Base-by-base conservation (phyloP, 2,797 vertebrate genomes). In the Percopsis omiscomaycus region DNA sequence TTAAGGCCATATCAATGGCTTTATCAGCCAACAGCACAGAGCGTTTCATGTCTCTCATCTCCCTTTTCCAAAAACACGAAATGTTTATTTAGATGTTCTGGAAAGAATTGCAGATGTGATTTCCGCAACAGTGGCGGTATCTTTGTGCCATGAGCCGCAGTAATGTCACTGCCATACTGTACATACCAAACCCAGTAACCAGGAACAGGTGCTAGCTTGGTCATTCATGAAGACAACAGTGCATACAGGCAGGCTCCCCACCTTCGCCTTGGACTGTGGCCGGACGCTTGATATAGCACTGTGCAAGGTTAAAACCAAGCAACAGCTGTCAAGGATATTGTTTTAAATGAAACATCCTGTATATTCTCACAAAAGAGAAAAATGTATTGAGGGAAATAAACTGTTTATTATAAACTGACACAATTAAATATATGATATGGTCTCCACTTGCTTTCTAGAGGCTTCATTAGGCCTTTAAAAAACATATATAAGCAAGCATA, bases 21-120 rank as follows among this genome's bases (percentile, higher is more conserved):
- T 88, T 88, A 85, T 84, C 84, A 74, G 76, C 30, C 30, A 80
- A 83, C 80, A 86, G 81, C 77, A 81, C 66, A 64, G 64, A 59
- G 70, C 69, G 63, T 62, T 78, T 63, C 52, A 50, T 67, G 68
- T 71, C 66, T 13, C 44, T 6, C 5, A 16, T 3, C 44, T 11
- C 22, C 56, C 14, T 12, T 42, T 70, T 71, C 69, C 57, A 72
- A 68, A 74, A 64, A 69, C 78, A 57, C 71, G 49, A 71, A 78
- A 73, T 52, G 62, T 74, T 64, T 66, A 65, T 53, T 63, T 70
- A 61, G 37, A 29, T 30, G 14, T 8, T 49, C 47, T 37, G 27
- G 28, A 44, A 32, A 32, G 54, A 74, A 65, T 74, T 72, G 74
- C 78, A 85, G 84, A 83, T 77, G 78, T 76, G 71, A 15, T 59